Conservation (phyloP, 1,140 invertebrate genomes). For the Pentalonia nigronervosa region DNA sequence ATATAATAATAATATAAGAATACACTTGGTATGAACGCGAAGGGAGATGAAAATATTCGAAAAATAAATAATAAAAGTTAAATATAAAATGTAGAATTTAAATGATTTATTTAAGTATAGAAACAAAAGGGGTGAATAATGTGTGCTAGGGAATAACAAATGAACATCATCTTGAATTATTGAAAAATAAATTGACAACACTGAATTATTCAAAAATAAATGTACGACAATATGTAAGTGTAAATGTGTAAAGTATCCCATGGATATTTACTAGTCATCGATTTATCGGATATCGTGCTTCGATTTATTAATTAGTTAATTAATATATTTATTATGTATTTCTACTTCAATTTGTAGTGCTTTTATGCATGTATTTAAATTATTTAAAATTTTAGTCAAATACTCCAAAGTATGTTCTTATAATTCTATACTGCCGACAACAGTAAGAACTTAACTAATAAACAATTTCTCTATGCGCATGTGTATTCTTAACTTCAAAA, state of each 20-base stretch:
- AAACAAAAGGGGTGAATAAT: no score
- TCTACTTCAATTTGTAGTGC: neutral
- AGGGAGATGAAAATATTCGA: neutral
- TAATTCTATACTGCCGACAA: no score
- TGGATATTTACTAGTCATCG: neutral
- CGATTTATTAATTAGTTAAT: neutral
- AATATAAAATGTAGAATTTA: neutral
- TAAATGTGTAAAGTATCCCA: neutral
- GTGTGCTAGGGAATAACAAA: no score
- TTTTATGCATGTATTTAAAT: neutral
- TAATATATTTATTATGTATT: neutral
- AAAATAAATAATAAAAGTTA: neutral
- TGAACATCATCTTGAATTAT: no score
- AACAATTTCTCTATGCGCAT: neutral
- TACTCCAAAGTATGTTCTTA: neutral
- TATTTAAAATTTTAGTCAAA: neutral
- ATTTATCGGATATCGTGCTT: neutral
- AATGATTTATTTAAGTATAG: neutral
- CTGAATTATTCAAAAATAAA: neutral
- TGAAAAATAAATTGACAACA: no score
- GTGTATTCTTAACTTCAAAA: neutral
- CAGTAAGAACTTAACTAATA: neutral
- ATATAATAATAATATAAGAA: neutral
- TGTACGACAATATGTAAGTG: neutral
- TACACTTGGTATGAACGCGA: neutral